Conservation (phyloP, 2,888 invertebrate species). For the Apocheima hispidaria region DNA sequence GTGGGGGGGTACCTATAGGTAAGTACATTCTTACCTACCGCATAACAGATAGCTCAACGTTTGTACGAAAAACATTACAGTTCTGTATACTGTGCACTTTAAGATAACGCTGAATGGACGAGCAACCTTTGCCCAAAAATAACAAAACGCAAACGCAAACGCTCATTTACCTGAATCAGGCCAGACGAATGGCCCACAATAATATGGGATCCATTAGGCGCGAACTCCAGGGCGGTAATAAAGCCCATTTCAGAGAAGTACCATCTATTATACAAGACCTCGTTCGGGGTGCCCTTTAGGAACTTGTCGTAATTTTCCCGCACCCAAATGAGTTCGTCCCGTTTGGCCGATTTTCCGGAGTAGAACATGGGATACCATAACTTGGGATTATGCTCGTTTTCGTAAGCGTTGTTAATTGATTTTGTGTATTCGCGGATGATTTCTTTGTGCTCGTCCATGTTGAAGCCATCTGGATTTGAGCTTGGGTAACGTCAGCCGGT, state of each 20-base stretch:
- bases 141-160: constrained; percentile 16
- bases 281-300: constrained; percentile 62
- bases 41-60: neutral
- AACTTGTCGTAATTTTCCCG: constrained; percentile 61
- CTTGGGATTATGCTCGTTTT: constrained; percentile 57
- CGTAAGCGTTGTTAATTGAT: constrained; percentile 55
- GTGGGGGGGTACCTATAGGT: too few relatives aligned
- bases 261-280: constrained; percentile 67
- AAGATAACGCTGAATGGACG: constrained; percentile 1
- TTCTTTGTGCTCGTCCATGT: constrained; percentile 51
- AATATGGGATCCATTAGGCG: constrained; percentile 72
- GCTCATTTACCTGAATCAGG: constrained; percentile 74
- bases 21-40: too few relatives aligned
- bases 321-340: constrained; percentile 57
- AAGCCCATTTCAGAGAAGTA: constrained; percentile 66
- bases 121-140: constrained; percentile 19
- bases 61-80: neutral
- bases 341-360: constrained; percentile 45
- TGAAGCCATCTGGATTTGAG: constrained; percentile 42
- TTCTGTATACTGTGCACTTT: neutral
- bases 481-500: neutral
- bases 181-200: constrained; percentile 81
- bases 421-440: constrained; percentile 58
- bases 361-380: constrained; percentile 73
- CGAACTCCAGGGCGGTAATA: constrained; percentile 72